Base-by-base conservation (phyloP, 1,140 invertebrate genomes). In the Araneus ventricosus region DNA sequence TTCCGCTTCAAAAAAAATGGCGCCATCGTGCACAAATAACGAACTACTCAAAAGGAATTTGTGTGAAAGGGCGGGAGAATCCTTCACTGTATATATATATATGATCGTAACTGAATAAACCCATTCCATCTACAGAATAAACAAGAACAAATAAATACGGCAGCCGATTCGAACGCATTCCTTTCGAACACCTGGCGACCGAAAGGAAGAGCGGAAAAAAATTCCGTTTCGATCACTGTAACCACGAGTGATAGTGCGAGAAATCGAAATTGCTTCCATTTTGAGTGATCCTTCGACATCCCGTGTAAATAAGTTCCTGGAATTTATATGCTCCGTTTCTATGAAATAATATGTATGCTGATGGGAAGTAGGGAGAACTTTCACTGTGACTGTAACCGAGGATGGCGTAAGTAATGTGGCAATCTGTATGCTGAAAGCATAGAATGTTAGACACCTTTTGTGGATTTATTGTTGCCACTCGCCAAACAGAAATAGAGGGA, bases 251-350 rank as follows among this genome's bases (percentile, higher is more conserved):
- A 91, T 79, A 52, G 80, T 37, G 90, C 90, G 80, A 41, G 90
- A 92, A 92, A 86, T 92, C 90, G 90, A 92, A 86, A 92, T 92
- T 85, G 90, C 90, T 92, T 85, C 80, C 82, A 92, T 86, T 92
- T 92, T 92, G 90, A 85, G 61, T 67, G 90, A 82, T 90, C 22
- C 88, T 82, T 63, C 88, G 90, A 92, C 82, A 92, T 41, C 80
- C 34, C 79, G 52, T 86, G 90, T 92, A 70, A 85, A 92, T 92
- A 92, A 92, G 90, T 52, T 34, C 34, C 24, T 20, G 45, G 80
- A 67, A 92, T 70, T 27, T 61, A 86, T 70, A 34, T 91, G 70
- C 30, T 14, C 34, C 59, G 61, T 70, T 79, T 59, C 90, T 67
- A 92, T 92, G 90, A 59, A 92, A 92, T 92, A 92, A 92, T 92